Evolutionary conservation across 2,888 invertebrate species (phyloP), one percentile per base, ranked within the genome.

Genomic region (Norana najaformis): DNA sequence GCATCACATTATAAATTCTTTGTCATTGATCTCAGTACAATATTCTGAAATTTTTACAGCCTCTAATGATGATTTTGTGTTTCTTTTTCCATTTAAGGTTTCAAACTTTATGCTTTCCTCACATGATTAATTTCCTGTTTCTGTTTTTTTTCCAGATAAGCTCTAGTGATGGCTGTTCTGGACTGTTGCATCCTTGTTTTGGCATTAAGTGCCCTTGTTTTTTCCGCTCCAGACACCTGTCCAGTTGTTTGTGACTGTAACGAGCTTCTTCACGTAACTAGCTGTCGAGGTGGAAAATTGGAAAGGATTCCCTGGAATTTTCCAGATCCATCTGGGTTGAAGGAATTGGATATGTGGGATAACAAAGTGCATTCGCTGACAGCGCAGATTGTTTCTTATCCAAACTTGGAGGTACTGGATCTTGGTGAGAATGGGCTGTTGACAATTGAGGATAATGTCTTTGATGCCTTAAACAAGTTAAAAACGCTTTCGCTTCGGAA

Each of bases 381-480:
- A 13, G 39, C 89, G 5, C 82, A 88, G 30, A 88, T 91, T 11
- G 90, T 91, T 41, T 89, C 89, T n/a, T 91, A 91, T 83, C 39
- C 39, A 34, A 91, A 91, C 83, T 53, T 91, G 20, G 90, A 90
- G 53, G 38, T 89, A 8, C 39, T 91, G 36, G 91, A 91, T 89
- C 89, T 91, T 35, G 90, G 91, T 82, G 53, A 88, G n/a, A 91
- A 91, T 89, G 37, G 47, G 11, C 47, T 91, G 8, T 36, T 89
- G 16, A n/a, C 30, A 37, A 89, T 91, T 47, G 89, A 88, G 20
- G 91, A 88, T 20, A 47, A 89, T 41, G 89, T 91, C 35, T 41
- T 91, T 69, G 89, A 82, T 20, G 83, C 35, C 36, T 36, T 91
- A n/a, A 90, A 88, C 18, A 47, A 83, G 30, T 88, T 91, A 8